phyloP scores from a whole-genome alignment of 2,888 invertebrate species.

The Dryadula phaetusa region DNA sequence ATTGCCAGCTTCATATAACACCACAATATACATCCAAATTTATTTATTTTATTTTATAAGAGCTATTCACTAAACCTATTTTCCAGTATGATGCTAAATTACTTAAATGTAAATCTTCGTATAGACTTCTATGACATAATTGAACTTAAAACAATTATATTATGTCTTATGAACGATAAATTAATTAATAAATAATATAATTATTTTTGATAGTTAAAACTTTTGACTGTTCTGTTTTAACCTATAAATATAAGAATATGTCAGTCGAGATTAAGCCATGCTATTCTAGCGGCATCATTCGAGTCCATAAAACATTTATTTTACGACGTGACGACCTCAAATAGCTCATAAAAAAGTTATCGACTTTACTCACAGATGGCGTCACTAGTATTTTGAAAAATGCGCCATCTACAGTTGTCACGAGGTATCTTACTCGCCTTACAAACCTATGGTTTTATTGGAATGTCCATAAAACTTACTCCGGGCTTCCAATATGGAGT shows the following conservation, averaged over 20 bases:
- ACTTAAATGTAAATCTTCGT: background rate
- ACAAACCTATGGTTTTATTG: slow-evolving; percentile 77
- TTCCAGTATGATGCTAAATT: slow-evolving; percentile 7
- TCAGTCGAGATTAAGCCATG: slow-evolving; percentile 45
- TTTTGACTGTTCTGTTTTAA: background rate
- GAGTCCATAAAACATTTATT: slow-evolving; percentile 74
- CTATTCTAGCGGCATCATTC: slow-evolving; percentile 79
- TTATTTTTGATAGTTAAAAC: background rate
- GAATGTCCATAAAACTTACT: slow-evolving; percentile 77
- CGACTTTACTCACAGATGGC: slow-evolving; percentile 74
- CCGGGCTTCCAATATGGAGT: slow-evolving; percentile 78
- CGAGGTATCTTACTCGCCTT: slow-evolving; percentile 57
- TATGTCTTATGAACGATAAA: background rate
- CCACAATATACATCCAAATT: slow-evolving; percentile 70
- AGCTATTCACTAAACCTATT: slow-evolving; percentile 30
- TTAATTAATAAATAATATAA: background rate
- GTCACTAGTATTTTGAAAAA: slow-evolving; percentile 54
- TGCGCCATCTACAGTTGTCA: slow-evolving; percentile 71
- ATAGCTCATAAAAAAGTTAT: slow-evolving; percentile 79
- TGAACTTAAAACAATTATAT: background rate
- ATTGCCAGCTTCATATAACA: slow-evolving; percentile 75
- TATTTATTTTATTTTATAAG: slow-evolving; percentile 46
- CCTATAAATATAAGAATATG: slow-evolving; percentile 32
- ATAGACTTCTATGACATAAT: background rate
- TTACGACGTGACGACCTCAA: slow-evolving; percentile 77